Base-by-base conservation (phyloP, 2,888 invertebrate species). In the Hololepta plana region DNA sequence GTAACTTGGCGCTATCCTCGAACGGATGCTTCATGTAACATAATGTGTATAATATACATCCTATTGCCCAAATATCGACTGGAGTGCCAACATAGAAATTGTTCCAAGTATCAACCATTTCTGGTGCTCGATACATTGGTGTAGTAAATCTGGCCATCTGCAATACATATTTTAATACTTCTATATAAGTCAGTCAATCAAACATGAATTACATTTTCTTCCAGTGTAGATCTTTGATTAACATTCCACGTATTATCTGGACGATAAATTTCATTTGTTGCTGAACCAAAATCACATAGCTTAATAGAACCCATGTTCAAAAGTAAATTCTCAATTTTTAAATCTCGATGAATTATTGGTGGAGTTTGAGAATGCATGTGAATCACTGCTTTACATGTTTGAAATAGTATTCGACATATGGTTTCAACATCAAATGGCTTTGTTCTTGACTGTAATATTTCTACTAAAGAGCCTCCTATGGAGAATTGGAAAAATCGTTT, bases 41-140 rank as follows among this genome's bases (percentile, higher is more conserved):
- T 10, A 98, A 57, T 23, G 80, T 73, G 52, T 85, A 96, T 8
- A 96, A 59, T 35, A 98, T 72, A 54, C 98, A 98, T 4, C 98
- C 98, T 8, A 98, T 59, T 0, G 96, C 95, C 98, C 98, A 98
- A 17, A 93, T 66, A 56, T 99, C 98, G 2, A 80, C 73, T 21
- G 81, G 73, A 36, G 81, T 70, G 29, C 90, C 90, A 38, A 98
- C 90, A 34, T 77, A 80, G 47, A 79, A 76, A 51, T 98, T 93
- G 45, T 79, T 87, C 82, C 96, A 98, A 3, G 93, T 85, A 49
- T 96, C 95, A 35, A 96, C 64, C 77, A 96, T 91, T 64, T 98
- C 98, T 15, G 98, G 98, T 1, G 96, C 84, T 49, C 98, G 67
- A 55, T 98, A 98, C 96, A 85, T 85, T 1, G 87, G 87, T 6